Evolutionary conservation across 92 coral and sea anemone genomes (phyloP), one percentile per base, ranked within the genome.

Genomic region (Epizoanthus stellaris): DNA sequence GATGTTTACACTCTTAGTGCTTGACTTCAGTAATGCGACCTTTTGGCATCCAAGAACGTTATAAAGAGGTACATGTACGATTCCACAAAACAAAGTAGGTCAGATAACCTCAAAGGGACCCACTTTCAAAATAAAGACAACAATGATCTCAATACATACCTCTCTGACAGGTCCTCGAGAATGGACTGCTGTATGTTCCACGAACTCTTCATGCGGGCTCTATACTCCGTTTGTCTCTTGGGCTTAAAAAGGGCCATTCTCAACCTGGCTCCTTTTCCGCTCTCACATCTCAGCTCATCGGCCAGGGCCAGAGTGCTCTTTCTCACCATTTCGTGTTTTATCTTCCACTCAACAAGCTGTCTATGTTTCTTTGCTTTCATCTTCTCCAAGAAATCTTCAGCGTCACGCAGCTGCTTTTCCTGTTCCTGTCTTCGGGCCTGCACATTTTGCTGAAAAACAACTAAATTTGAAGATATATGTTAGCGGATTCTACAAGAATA

Each of bases 301-400:
- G 49, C 67, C 2, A 70, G 86, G 17, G 77, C 63, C 77, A 82
- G 8, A 3, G 77, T 82, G 42, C 77, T 20, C 25, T 69, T 64
- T 69, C 74, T 63, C 93, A 93, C 80, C 23, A 64, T 36, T 15
- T 93, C 93, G 84, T 92, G 94, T 57, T 94, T 87, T 19, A 63
- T 67, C 53, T 80, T 89, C 99, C 99, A 96, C 56, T 81, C 62
- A 6, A 86, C 73, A 1, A 96, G 87, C 56, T 96, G 98, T 47
- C 25, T 69, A 67, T 91, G 57, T 52, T 86, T 94, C 85, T 87
- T 96, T 38, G 87, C 82, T 21, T 88, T 87, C 64, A 94, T 88
- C 82, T 89, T 92, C 16, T 81, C 88, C 53, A 96, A 70, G 64
- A 95, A 93, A 60, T 62, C 77, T 42, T 92, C 96, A 11, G 98